Conservation (phyloP, 2,797 vertebrate genomes). For the Ptychadena robeensis region DNA sequence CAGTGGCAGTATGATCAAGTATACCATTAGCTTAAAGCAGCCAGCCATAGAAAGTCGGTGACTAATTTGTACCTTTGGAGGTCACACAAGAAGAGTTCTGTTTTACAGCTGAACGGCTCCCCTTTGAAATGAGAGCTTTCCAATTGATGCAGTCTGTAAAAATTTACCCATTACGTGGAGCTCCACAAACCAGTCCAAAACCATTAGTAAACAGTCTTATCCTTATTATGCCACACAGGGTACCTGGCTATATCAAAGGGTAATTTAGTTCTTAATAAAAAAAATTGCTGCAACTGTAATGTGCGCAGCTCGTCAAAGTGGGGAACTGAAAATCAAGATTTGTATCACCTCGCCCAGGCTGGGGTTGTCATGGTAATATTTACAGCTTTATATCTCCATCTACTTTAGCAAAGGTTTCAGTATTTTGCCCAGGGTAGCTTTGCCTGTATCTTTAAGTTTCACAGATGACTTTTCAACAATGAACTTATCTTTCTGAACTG, state of each 20-base stretch:
- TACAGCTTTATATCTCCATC: constrained; percentile 57
- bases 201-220: constrained; percentile 34
- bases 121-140: not conserved
- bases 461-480: constrained; percentile 78
- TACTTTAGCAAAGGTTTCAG: constrained; percentile 85
- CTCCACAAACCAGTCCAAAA: constrained; percentile 18
- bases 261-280: not conserved
- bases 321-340: not conserved
- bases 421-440: constrained; percentile 74
- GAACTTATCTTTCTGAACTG: constrained; percentile 73
- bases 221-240: not conserved
- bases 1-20: constrained; percentile 24
- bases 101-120: not conserved
- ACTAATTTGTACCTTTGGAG: constrained; percentile 49
- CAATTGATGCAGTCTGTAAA: not conserved
- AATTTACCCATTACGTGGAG: constrained; percentile 9
- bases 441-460: constrained; percentile 73
- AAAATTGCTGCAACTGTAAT: constrained; percentile 1
- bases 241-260: constrained; percentile 14
- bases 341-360: constrained; percentile 29
- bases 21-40: constrained; percentile 41
- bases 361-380: constrained; percentile 42
- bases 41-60: constrained; percentile 36
- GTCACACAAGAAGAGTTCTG: constrained; percentile 6
- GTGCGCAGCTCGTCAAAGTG: constrained; percentile 9